Base-by-base conservation (phyloP, 2,797 vertebrate species). In the Halcyon chelicuti region DNA sequence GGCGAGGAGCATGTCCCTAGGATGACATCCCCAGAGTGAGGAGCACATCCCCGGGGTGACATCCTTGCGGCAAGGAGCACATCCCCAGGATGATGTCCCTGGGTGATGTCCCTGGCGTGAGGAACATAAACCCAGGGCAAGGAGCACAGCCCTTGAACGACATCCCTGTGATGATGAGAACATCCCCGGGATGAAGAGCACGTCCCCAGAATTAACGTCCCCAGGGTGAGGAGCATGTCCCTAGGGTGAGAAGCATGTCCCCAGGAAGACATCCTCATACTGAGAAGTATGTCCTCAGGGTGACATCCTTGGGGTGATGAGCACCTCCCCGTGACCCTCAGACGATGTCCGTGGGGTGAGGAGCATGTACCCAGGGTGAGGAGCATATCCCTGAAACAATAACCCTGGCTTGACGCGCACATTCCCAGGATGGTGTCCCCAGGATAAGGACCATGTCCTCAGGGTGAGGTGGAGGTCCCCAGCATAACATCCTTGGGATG, bases 191-290 rank as follows among this genome's bases (percentile, higher is more conserved):
- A 2, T 39, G 16, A 80, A 19, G 31, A 79, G 5, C 7, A 9
- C 1, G 1, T 25, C 10, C 47, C 10, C 4, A 14, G 16, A 37
- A 37, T 37, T 37, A 37, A 37, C 1, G 1, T 25, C 10, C 47
- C 10, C 4, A 14, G 16, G 6, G 26, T 5, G 4, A 40, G 39
- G 14, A 40, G 39, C 39, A 40, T 40, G 39, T 40, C 39, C 39
- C 39, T 14, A 14, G 39, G 7, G 3, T 29, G 26, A 87, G 33
- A 9, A 63, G 25, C 9, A 61, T 13, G 14, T 58, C 21, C 21
- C 7, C 28, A 16, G 51, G 51, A 29, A 16, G 51, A 67, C 2
- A 9, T 31, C 39, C 54, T 7, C 7, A 15, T 14, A 15, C 13
- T 40, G 39, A 40, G 39, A 15, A 40, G 39, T 15, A 40, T 15